Conservation (phyloP, 1,140 invertebrate species). For the Euschistus heros region DNA sequence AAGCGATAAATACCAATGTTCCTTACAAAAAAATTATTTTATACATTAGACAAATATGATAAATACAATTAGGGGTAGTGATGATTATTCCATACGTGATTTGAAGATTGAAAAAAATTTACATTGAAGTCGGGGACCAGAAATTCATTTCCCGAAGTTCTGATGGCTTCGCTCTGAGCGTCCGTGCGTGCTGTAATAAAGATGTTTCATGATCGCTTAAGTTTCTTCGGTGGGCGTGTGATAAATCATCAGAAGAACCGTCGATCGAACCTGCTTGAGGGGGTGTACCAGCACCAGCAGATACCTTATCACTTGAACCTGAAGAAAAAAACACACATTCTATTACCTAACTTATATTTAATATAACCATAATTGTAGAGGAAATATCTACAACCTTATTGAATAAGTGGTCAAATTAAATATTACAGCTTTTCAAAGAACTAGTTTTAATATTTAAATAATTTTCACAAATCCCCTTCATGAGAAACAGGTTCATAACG, state of each 20-base stretch:
- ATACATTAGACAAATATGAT: not conserved
- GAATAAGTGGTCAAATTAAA: no score
- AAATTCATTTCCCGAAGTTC: slow-evolving; percentile 72
- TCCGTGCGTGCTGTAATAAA: not conserved
- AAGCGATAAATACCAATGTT: no score
- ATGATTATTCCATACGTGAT: slow-evolving; percentile 5
- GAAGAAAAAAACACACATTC: not conserved
- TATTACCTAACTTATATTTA: no score
- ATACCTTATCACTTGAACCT: slow-evolving; percentile 7
- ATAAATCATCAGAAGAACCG: not conserved
- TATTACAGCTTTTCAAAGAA: no score
- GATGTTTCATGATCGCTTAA: not conserved
- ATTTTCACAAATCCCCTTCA: no score
- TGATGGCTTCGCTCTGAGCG: slow-evolving; percentile 48
- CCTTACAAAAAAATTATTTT: not conserved
- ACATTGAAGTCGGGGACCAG: slow-evolving; percentile 73
- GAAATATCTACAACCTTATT: no score
- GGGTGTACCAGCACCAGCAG: not conserved
- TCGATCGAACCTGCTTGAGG: not conserved
- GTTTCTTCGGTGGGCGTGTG: not conserved
- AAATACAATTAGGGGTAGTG: not conserved
- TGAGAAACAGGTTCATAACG: no score
- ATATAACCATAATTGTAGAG: no score
- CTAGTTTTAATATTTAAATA: no score
- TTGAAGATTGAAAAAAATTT: slow-evolving; percentile 26